Conservation (phyloP, 1,140 invertebrate species). For the Ceratoteleas bidentatus region DNA sequence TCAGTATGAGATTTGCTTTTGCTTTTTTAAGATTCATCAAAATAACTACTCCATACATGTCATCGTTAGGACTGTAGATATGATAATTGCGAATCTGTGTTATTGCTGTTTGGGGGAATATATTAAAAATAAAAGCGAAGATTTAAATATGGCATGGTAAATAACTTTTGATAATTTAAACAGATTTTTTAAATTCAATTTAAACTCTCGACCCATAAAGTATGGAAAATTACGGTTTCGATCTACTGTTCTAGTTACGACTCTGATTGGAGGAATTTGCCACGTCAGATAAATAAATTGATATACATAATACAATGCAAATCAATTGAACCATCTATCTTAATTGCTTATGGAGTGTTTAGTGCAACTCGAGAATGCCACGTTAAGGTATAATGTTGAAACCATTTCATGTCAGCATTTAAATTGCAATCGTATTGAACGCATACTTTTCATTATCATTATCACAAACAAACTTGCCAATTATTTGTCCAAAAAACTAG, state of each 20-base stretch:
- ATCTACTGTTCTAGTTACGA: background rate
- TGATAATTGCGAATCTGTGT: slow-evolving; percentile 10
- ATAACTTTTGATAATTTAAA: too few species aligned
- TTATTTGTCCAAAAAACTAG: too few species aligned
- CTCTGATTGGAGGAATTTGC: background rate
- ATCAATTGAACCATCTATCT: background rate
- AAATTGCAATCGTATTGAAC: too few species aligned
- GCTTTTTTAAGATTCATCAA: too few species aligned
- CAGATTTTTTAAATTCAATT: too few species aligned
- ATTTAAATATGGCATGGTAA: slow-evolving; percentile 13
- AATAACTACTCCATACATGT: background rate
- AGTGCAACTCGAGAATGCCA: background rate
- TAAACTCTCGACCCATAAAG: too few species aligned
- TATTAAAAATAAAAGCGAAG: background rate
- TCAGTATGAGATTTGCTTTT: too few species aligned
- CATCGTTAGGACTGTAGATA: background rate
- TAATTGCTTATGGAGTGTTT: background rate
- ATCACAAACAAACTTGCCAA: too few species aligned
- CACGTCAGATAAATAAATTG: background rate
- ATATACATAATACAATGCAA: background rate
- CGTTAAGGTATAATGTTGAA: background rate
- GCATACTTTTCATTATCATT: too few species aligned
- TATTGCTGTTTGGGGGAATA: background rate
- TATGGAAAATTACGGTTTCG: too few species aligned
- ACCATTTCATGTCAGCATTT: too few species aligned